Conservation (phyloP, 2,797 vertebrate genomes). For the Tenualosa ilisha region DNA sequence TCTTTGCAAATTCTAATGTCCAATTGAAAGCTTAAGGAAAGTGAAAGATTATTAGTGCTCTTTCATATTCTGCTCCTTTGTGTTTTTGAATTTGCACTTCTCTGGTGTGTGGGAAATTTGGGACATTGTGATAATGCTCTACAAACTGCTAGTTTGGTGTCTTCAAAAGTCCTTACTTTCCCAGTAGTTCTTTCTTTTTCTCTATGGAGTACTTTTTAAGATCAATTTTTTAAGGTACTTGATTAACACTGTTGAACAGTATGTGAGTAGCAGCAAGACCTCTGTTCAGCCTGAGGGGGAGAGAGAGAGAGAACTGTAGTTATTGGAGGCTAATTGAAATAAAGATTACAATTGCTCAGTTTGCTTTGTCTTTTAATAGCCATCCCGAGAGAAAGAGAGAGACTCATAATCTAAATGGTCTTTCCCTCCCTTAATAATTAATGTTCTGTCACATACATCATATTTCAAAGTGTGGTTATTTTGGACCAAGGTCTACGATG, state of each 20-base stretch:
- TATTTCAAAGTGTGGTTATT: slow-evolving; percentile 20
- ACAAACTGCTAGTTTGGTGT: background rate
- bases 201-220: background rate
- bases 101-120: background rate
- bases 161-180: too few relatives aligned
- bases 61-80: too few relatives aligned
- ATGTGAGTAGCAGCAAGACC: background rate
- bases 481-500: slow-evolving; percentile 14
- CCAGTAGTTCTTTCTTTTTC: background rate
- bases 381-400: background rate
- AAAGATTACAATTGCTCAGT: background rate
- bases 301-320: background rate
- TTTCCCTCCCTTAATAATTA: background rate
- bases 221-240: background rate
- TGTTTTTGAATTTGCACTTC: background rate
- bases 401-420: background rate
- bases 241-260: background rate
- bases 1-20: background rate
- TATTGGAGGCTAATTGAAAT: slow-evolving; percentile 22
- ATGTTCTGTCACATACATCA: slow-evolving; percentile 16
- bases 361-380: slow-evolving; percentile 6
- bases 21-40: background rate
- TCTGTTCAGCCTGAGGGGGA: background rate
- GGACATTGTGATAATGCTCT: background rate
- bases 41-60: background rate